These are phyloP conservation scores for Drosophila kanekoi DNA, from an alignment of 2,888 invertebrate genomes.

Conservation along the genomic window DNA sequence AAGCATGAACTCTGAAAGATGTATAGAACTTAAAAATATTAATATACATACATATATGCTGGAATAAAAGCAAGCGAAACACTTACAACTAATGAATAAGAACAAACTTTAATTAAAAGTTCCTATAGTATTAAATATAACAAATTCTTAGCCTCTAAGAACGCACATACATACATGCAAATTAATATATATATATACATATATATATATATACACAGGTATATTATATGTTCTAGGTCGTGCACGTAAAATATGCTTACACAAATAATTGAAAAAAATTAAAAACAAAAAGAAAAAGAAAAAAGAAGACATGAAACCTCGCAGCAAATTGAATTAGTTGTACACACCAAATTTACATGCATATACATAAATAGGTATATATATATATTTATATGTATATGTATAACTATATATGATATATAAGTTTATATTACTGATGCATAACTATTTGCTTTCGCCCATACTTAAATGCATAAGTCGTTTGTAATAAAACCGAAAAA, in stretches of 20 bases:
- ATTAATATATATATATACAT: constrained; percentile 11
- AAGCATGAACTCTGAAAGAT: neutral
- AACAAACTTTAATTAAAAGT: constrained; percentile 69
- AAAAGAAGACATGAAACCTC: constrained; percentile 36
- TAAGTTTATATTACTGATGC: neutral
- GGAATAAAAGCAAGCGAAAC: neutral
- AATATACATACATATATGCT: constrained; percentile 7
- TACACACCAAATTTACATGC: constrained; percentile 2
- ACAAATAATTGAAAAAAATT: constrained; percentile 1
- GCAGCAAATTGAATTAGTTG: constrained; percentile 41
- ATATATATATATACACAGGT: constrained; percentile 12
- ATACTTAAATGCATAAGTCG: constrained; percentile 6
- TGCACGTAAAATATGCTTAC: constrained; percentile 21
- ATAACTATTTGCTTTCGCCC: constrained; percentile 4
- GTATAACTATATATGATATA: constrained; percentile 1
- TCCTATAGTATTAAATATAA: constrained; percentile 69
- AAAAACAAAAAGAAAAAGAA: neutral
- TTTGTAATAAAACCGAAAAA: neutral
- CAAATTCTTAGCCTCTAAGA: constrained; percentile 32
- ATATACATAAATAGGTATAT: constrained; percentile 24
- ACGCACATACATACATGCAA: constrained; percentile 15
- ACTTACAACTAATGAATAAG: constrained; percentile 33
- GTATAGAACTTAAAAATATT: neutral
- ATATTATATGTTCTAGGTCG: constrained; percentile 12
- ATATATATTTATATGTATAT: constrained; percentile 16